Conservation (phyloP, 2,113 vertebrate species). For the Plecotus auritus region DNA sequence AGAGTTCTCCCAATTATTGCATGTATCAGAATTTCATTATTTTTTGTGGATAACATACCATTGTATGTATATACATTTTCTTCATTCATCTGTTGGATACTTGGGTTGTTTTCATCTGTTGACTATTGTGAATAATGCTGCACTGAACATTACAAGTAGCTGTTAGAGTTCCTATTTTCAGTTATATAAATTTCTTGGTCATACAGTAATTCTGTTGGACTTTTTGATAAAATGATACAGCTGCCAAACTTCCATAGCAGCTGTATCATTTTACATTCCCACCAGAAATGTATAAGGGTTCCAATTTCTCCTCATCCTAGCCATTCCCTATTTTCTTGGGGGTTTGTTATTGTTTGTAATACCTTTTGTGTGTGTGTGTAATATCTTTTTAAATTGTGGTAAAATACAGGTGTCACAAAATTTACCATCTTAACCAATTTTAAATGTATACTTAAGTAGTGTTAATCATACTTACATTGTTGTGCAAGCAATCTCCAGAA, state of each 20-base stretch:
- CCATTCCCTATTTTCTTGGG: neutral
- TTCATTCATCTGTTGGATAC: neutral
- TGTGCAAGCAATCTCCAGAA: neutral
- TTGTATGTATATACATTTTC: neutral
- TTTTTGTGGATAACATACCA: neutral
- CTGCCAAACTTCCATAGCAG: too few species aligned
- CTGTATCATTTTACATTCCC: too few species aligned
- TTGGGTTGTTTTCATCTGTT: neutral
- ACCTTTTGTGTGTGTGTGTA: neutral
- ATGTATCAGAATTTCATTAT: neutral
- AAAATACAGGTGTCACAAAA: neutral
- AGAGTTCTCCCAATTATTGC: neutral
- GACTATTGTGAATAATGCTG: neutral
- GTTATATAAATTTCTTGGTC: neutral
- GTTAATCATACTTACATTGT: neutral
- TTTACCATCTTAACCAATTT: neutral
- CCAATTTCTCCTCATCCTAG: neutral
- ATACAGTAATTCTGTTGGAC: neutral
- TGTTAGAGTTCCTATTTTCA: neutral
- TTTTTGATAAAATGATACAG: neutral
- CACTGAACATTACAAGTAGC: neutral
- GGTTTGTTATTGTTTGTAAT: neutral
- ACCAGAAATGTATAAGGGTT: neutral
- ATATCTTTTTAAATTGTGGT: neutral
- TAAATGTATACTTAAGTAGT: neutral